A percentile compares a stretch with the other conserved stretches of the same genome.
Evolutionary conservation across 2,888 invertebrate genomes (phyloP).

Genomic region (Hetaerina titia): DNA sequence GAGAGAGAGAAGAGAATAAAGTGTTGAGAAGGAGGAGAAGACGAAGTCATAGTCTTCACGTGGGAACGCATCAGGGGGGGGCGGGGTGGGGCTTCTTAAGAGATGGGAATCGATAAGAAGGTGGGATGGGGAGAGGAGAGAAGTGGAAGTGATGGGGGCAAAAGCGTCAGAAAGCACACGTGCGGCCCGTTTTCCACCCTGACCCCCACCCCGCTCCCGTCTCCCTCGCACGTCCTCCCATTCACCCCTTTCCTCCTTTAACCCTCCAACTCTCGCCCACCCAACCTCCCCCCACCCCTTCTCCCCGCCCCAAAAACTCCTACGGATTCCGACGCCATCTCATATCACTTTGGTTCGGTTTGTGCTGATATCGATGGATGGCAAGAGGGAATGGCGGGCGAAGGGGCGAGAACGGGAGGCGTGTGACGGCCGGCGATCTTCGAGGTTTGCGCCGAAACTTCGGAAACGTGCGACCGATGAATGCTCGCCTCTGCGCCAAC

Average conservation of each 20-base stretch:
- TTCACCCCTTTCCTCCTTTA: not conserved
- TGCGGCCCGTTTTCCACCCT: not conserved
- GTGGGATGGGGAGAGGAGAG: not conserved
- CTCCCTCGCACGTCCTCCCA: no score
- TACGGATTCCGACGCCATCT: not conserved
- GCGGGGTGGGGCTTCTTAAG: not conserved
- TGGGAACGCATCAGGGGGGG: not conserved
- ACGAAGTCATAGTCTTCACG: no score
- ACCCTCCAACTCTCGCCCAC: not conserved
- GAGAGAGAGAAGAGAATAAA: no score
- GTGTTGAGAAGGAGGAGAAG: no score
- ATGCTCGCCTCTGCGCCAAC: not conserved
- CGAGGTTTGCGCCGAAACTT: not conserved
- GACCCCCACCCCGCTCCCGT: not conserved
- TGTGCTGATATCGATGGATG: constrained; percentile 27
- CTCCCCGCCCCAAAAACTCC: not conserved
- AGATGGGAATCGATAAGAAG: constrained; percentile 10
- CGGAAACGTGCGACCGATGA: constrained; percentile 18
- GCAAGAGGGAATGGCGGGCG: not conserved
- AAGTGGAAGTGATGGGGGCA: not conserved
- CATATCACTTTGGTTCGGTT: constrained; percentile 5
- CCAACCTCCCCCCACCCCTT: not conserved
- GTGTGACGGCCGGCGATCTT: not conserved
- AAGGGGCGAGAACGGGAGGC: not conserved
- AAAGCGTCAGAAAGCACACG: constrained; percentile 2